Percentiles rank a stretch among this genome's conserved stretches.
Evolutionary conservation across 2,797 vertebrate species (phyloP).

Genomic region (Brotogeris chrysoptera): DNA sequence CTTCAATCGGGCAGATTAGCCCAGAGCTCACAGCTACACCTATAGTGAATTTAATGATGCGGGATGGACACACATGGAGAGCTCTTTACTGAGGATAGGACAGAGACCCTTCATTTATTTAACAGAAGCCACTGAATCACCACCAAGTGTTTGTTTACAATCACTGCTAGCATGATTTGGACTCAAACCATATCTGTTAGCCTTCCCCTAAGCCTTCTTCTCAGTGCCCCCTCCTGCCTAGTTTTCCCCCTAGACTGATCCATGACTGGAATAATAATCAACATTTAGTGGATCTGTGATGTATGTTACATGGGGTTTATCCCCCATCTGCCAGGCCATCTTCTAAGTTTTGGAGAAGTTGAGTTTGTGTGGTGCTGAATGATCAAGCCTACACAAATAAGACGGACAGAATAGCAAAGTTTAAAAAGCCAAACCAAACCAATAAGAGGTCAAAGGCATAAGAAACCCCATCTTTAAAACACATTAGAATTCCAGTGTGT

Average conservation of each 20-base stretch:
- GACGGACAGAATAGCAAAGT: background rate
- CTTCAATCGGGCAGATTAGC: background rate
- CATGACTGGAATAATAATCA: background rate
- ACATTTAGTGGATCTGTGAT: background rate
- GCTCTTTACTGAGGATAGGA: background rate
- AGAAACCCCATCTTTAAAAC: background rate
- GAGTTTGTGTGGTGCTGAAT: background rate
- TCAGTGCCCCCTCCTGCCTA: fast-evolving
- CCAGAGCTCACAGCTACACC: background rate
- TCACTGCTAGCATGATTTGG: background rate
- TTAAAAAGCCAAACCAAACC: background rate
- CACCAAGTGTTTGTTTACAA: background rate
- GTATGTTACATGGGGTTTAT: background rate
- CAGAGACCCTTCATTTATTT: background rate
- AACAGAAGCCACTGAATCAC: background rate
- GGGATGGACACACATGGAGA: background rate
- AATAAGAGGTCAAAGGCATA: background rate
- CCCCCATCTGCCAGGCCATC: background rate
- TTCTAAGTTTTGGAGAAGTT: background rate
- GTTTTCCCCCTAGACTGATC: background rate
- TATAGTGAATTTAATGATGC: background rate
- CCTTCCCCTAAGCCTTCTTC: background rate
- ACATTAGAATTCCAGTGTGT: background rate
- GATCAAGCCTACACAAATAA: background rate
- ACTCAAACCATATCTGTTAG: background rate